Conservation (phyloP, 53 echinoderm and acorn worm species). For the Crossaster papposus region DNA sequence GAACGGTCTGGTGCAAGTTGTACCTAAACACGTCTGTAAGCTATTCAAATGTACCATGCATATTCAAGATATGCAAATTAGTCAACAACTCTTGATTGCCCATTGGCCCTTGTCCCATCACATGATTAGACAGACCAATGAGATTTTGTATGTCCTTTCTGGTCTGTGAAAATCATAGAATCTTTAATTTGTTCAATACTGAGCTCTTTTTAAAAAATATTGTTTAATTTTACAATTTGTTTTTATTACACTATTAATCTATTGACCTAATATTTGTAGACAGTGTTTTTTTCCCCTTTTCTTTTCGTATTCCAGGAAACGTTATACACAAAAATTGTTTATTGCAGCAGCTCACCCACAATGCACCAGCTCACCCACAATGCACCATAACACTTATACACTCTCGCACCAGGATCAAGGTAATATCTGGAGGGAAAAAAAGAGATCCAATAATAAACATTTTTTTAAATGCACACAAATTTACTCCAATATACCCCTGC, state of each 20-base stretch:
- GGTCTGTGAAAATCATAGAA: not conserved
- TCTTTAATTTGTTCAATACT: not conserved
- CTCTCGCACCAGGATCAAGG: slow-evolving; percentile 33
- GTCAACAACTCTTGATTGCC: not conserved
- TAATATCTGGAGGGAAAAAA: slow-evolving; percentile 30
- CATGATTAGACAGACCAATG: not conserved
- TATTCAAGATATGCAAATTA: not conserved
- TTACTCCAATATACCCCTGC: too few relatives aligned
- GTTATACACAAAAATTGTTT: slow-evolving; percentile 54
- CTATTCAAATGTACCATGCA: too few relatives aligned
- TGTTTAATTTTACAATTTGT: not conserved
- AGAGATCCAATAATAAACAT: not conserved
- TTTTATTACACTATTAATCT: not conserved
- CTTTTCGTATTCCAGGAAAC: slow-evolving; percentile 26
- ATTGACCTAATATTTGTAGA: not conserved
- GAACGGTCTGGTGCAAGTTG: too few relatives aligned
- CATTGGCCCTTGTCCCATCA: not conserved
- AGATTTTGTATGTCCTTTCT: too few relatives aligned
- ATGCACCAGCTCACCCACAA: slow-evolving; percentile 53
- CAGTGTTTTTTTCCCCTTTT: not conserved
- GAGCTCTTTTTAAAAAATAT: slow-evolving; percentile 13
- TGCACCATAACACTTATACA: slow-evolving; percentile 31
- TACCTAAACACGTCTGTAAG: not conserved
- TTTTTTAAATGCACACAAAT: too few relatives aligned
- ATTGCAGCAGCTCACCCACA: slow-evolving; percentile 59